Evolutionary conservation across 2,113 vertebrate genomes (phyloP), one percentile per base, ranked within the genome.

Genomic region (Hippocampus comes): DNA sequence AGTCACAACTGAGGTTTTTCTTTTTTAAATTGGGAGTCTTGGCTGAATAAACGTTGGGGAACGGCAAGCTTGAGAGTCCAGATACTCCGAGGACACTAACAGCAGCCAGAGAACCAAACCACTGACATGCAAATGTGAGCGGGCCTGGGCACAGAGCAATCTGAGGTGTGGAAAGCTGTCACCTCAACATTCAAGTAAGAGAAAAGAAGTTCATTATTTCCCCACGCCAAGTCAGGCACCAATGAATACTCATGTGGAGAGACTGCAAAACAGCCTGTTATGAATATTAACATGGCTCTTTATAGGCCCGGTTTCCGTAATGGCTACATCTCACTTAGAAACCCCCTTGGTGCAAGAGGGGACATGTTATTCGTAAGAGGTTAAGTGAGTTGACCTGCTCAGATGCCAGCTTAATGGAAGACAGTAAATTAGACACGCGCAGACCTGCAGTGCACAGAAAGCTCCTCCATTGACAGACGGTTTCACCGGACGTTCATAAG

Each of bases 381-480:
- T 90, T 87, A 88, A 89, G 81, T 87, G 83, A 85, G 74, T 60
- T 86, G 84, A 89, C 86, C 89, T 83, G 88, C 68, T 88, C 82
- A 81, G 78, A 84, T 72, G 81, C 76, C 81, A 74, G 80, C 80
- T 76, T 83, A 89, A 87, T 64, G 79, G 68, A 84, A 78, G 74
- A 82, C 73, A 74, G 87, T 86, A 86, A 87, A 86, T 84, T 85
- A 89, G 76, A 77, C 64, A 68, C 73, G 72, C 66, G 72, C 53
- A 21, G 74, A 63, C 46, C 75, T 46, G 60, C 43, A 38, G 70
- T 65, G 57, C 60, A 60, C 64, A 66, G 70, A 75, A 83, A 67
- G 73, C 82, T 78, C 77, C 71, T 68, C 65, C 69, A 74, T 67
- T 70, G 42, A 53, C 69, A 69, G 71, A 80, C 63, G 21, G 59